Evolutionary conservation across 2,113 vertebrate genomes (phyloP).

Genomic region (Eidolon helvum): DNA sequence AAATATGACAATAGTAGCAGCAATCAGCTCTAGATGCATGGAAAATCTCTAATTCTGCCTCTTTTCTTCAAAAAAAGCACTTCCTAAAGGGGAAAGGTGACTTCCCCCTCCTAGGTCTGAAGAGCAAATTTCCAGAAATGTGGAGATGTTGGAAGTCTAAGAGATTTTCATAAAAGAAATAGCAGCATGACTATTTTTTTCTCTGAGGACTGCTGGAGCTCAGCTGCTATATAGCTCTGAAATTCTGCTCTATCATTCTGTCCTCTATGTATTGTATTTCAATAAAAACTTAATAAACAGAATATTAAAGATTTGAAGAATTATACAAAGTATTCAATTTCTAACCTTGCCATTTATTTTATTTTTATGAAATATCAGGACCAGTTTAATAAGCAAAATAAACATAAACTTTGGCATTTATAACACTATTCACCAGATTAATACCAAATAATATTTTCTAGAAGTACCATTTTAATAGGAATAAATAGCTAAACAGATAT

Average conservation of each 20-base stretch:
- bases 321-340: constrained; percentile 80
- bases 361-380: constrained; percentile 80
- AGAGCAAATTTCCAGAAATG: neutral
- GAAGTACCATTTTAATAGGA: constrained; percentile 81
- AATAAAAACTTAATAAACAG: constrained; percentile 81
- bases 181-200: neutral
- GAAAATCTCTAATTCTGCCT: neutral
- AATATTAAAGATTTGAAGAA: constrained; percentile 81
- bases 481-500: constrained; percentile 83
- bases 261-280: constrained; percentile 77
- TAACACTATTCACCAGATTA: constrained; percentile 82
- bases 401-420: constrained; percentile 85
- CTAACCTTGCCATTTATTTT: constrained; percentile 78
- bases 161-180: constrained; percentile 36
- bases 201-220: neutral
- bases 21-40: neutral
- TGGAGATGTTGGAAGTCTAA: neutral
- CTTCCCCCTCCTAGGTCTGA: neutral
- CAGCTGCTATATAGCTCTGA: neutral
- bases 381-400: constrained; percentile 83
- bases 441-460: constrained; percentile 81
- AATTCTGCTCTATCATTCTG: constrained; percentile 53
- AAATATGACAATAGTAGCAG: neutral
- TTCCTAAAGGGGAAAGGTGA: neutral
- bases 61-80: neutral